phyloP scores from a whole-genome alignment of 2,888 invertebrate species.

The Muscina levida region DNA sequence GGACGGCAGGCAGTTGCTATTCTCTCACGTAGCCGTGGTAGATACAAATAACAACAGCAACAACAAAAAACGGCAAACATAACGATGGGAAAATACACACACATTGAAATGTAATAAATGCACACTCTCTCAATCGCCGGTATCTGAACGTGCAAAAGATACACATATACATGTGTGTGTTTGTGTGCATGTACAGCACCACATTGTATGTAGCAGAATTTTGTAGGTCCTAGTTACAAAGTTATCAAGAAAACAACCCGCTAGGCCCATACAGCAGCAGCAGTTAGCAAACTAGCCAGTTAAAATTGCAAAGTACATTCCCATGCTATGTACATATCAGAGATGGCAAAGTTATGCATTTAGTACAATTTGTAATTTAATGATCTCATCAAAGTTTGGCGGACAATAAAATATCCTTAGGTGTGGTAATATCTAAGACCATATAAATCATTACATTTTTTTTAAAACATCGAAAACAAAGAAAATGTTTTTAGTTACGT shows the following conservation, averaged over 20 bases:
- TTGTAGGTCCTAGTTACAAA: slow-evolving; percentile 57
- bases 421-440: no score
- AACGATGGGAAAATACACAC: slow-evolving; percentile 64
- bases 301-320: no score
- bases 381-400: no score
- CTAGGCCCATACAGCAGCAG: slow-evolving; percentile 42
- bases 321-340: no score
- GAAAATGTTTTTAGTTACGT: no score
- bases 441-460: no score
- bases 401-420: no score
- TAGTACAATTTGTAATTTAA: no score
- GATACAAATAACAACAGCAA: slow-evolving; percentile 46
- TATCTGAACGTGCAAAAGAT: slow-evolving; percentile 53
- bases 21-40: slow-evolving; percentile 64
- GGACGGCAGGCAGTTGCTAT: slow-evolving; percentile 48
- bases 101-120: slow-evolving; percentile 64
- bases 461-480: no score
- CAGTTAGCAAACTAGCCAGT: slow-evolving; percentile 35
- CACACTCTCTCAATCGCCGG: slow-evolving; percentile 69
- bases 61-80: slow-evolving; percentile 53
- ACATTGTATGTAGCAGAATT: slow-evolving; percentile 20
- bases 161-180: slow-evolving; percentile 34
- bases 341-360: no score
- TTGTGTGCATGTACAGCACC: slow-evolving; percentile 17
- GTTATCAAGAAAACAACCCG: slow-evolving; percentile 62